phyloP scores from a whole-genome alignment of 2,113 vertebrate species.

The Thymallus thymallus region DNA sequence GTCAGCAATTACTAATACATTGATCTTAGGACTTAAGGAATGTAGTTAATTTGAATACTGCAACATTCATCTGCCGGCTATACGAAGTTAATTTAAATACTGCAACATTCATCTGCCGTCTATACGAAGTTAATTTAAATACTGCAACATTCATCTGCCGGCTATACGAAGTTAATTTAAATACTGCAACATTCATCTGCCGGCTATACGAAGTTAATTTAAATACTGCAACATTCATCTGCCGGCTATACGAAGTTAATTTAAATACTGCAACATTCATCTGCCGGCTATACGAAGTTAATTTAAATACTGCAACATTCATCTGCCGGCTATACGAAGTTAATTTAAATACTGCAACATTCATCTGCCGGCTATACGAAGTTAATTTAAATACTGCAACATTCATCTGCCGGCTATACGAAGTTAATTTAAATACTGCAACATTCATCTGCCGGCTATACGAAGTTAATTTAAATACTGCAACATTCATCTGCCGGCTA shows the following conservation, averaged over 20 bases:
- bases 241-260: conserved; percentile 1
- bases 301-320: conserved; percentile 8
- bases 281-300: conserved; percentile 3
- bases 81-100: neutral
- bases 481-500: conserved; percentile 18
- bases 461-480: neutral
- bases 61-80: conserved; percentile 18
- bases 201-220: neutral
- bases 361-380: conserved; percentile 18
- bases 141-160: conserved; percentile 18
- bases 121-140: neutral
- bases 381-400: neutral
- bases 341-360: neutral
- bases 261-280: conserved; percentile 9
- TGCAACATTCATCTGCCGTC: conserved; percentile 18
- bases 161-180: neutral
- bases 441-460: conserved; percentile 17
- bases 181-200: conserved; percentile 17
- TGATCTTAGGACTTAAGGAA: neutral
- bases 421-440: neutral
- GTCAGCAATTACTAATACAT: neutral
- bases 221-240: conserved; percentile 12
- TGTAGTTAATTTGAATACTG: neutral
- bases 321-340: conserved; percentile 6
- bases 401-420: conserved; percentile 17